phyloP scores from a whole-genome alignment of 2,113 vertebrate species.

The Nothocercus nigrocapillus region DNA sequence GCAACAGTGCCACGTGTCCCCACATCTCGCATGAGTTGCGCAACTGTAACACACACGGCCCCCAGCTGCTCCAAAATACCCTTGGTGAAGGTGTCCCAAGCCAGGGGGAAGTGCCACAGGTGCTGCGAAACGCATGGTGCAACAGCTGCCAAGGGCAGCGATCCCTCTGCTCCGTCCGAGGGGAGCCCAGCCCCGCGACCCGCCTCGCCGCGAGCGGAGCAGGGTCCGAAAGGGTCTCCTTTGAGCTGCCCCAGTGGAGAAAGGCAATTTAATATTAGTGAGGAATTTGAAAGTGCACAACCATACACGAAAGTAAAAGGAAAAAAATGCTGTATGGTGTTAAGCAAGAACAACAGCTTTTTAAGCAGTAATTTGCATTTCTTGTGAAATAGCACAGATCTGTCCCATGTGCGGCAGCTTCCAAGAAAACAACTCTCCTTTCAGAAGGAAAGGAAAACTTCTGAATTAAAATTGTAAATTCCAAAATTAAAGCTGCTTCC shows the following conservation, averaged over 20 bases:
- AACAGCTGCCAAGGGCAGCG: fast-evolving
- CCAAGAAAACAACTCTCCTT: slow-evolving; percentile 7
- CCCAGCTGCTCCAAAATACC: background rate
- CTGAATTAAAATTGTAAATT: background rate
- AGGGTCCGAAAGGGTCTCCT: background rate
- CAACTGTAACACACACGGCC: too few species aligned
- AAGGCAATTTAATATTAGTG: background rate
- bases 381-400: background rate
- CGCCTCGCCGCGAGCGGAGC: too few species aligned
- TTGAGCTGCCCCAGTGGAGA: background rate
- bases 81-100: fast-evolving
- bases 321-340: background rate
- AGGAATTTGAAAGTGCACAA: background rate
- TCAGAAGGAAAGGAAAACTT: background rate
- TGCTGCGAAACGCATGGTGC: background rate
- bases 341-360: background rate
- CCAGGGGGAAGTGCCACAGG: background rate
- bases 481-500: background rate
- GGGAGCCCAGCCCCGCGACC: background rate
- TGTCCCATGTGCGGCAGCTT: background rate
- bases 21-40: too few species aligned
- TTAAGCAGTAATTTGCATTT: background rate
- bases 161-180: fast-evolving
- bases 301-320: background rate
- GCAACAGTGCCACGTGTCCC: background rate